Conservation (phyloP, 1,140 invertebrate genomes). For the Rhyzopertha dominica region DNA sequence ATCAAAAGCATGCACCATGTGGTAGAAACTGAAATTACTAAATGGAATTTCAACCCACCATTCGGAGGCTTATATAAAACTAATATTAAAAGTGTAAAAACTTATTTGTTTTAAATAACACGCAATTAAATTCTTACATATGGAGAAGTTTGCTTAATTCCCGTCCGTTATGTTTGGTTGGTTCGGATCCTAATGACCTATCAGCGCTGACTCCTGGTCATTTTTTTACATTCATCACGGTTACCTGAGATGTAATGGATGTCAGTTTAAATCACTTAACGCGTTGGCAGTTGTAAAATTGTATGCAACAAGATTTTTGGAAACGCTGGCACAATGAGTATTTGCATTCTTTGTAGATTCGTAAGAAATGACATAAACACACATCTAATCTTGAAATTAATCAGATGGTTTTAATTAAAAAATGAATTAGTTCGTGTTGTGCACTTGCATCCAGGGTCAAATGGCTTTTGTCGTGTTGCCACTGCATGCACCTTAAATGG, state of each 20-base stretch:
- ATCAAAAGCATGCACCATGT: neutral
- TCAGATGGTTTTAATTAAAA: neutral
- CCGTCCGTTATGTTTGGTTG: neutral
- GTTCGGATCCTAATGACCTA: conserved; percentile 4
- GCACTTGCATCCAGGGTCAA: too few relatives aligned
- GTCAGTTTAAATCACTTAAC: neutral
- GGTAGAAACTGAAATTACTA: neutral
- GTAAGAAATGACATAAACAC: neutral
- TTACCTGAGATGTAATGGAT: neutral
- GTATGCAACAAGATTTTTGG: conserved; percentile 1
- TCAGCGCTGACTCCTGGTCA: conserved; percentile 1
- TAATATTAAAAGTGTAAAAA: conserved; percentile 34
- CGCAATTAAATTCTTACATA: conserved; percentile 16
- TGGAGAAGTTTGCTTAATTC: conserved; percentile 13
- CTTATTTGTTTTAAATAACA: conserved; percentile 21
- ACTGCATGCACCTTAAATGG: too few relatives aligned
- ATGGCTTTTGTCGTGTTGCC: too few relatives aligned
- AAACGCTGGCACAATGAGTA: conserved; percentile 1
- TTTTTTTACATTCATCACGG: neutral
- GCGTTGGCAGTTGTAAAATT: neutral
- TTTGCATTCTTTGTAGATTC: neutral
- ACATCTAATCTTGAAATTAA: neutral
- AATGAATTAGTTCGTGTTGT: neutral
- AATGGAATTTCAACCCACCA: conserved; percentile 22
- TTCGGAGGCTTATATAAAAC: conserved; percentile 37